Percentiles rank a stretch among this genome's conserved stretches.
Conservation (phyloP, 1,140 invertebrate species). For the Melipona quadrifasciata region DNA sequence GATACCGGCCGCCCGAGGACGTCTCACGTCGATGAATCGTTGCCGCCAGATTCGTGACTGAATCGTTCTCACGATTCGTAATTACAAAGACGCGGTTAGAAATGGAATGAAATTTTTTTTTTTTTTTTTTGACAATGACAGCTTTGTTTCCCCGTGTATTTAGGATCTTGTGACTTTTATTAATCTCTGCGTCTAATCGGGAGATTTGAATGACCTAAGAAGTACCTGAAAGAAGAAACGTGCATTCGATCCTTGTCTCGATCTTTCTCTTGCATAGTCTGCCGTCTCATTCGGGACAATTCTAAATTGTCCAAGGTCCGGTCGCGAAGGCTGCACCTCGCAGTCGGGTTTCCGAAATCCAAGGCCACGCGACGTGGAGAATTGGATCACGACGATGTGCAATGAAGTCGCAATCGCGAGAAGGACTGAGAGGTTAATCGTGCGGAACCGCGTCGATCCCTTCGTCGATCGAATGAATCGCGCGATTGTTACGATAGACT, state of each 20-base stretch:
- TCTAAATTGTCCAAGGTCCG: constrained; percentile 49
- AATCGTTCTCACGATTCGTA: not conserved
- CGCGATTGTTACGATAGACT: constrained; percentile 24
- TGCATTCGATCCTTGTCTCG: not conserved
- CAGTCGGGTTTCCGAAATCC: constrained; percentile 39
- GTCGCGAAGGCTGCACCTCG: constrained; percentile 15
- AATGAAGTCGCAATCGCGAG: constrained; percentile 41
- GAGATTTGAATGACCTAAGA: not conserved
- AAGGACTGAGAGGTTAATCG: constrained; percentile 23
- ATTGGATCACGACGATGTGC: constrained; percentile 56
- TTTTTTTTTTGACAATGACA: not conserved
- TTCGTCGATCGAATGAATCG: constrained; percentile 33
- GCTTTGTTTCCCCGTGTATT: not conserved
- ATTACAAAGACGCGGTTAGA: not conserved
- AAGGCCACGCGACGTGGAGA: constrained; percentile 25
- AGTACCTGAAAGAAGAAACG: not conserved
- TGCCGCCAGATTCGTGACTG: no score
- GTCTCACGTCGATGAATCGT: constrained; percentile 8
- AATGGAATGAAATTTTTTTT: not conserved
- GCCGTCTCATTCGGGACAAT: not conserved
- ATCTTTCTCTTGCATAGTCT: not conserved
- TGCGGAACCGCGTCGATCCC: constrained; percentile 29
- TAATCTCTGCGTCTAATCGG: no score
- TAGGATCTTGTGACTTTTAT: no score
- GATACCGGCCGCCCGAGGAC: constrained; percentile 1